Evolutionary conservation across 2,888 invertebrate genomes (phyloP).

Genomic region (Drosophila yooni): DNA sequence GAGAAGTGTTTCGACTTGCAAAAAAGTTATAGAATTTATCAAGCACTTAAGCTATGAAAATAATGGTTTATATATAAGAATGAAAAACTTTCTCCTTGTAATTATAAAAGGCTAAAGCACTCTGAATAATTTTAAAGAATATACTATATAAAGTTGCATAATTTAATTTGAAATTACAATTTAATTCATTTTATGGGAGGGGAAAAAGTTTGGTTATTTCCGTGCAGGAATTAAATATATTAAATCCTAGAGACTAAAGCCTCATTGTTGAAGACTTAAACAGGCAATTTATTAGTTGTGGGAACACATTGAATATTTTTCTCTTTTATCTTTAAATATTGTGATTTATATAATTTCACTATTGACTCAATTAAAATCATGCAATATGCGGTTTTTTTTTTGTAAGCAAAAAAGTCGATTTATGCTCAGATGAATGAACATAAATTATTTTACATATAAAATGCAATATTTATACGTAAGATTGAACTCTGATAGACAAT

Average conservation of each 20-base stretch:
- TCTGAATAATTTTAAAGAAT: not conserved
- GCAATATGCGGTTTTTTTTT: not conserved
- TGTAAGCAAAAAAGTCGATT: not conserved
- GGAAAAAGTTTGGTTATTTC: not conserved
- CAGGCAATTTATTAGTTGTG: not conserved
- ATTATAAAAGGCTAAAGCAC: not conserved
- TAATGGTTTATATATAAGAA: not conserved
- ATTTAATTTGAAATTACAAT: not conserved
- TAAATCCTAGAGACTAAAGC: not conserved
- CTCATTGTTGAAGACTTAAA: not conserved
- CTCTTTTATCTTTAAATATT: not conserved
- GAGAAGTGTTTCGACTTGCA: too few species aligned
- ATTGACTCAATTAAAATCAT: not conserved
- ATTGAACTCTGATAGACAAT: not conserved
- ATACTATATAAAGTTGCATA: not conserved
- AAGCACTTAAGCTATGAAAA: too few species aligned
- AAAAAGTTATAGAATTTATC: too few species aligned
- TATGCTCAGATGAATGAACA: not conserved
- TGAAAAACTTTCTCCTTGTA: not conserved
- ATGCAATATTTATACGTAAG: not conserved
- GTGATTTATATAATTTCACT: not conserved
- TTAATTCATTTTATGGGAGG: not conserved
- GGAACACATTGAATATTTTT: not conserved
- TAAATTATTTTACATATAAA: not conserved
- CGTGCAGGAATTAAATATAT: not conserved